Evolutionary conservation across 92 coral and sea anemone species (phyloP).

Genomic region (Pocillopora meandrina): DNA sequence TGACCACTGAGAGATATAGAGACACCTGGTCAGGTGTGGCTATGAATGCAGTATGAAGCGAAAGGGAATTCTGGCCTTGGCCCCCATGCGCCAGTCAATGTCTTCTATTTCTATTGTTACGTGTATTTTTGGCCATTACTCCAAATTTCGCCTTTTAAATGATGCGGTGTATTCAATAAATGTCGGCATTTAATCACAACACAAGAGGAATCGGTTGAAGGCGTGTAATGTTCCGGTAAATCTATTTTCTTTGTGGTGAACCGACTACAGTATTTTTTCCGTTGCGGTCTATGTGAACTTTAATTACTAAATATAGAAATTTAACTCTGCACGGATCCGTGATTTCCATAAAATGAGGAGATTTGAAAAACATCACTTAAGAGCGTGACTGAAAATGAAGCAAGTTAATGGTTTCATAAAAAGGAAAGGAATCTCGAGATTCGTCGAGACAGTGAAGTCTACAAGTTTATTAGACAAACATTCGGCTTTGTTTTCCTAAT

Average conservation of each 20-base stretch:
- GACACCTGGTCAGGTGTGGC: constrained; percentile 35
- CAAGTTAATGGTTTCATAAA: not conserved
- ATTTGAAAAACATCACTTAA: not conserved
- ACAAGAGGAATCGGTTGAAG: constrained; percentile 6
- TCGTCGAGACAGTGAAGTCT: not conserved
- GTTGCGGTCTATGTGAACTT: constrained; percentile 2
- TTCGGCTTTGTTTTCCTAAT: not conserved
- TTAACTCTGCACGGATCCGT: not conserved
- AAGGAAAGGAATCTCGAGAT: not conserved
- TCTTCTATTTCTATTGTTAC: not conserved
- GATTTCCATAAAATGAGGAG: not conserved
- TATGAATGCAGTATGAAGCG: not conserved
- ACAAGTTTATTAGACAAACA: not conserved
- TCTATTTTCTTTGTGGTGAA: not conserved
- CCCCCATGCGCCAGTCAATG: not conserved
- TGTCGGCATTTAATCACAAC: constrained; percentile 1
- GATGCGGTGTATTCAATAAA: constrained; percentile 1
- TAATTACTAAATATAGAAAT: not conserved
- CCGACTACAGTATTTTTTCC: not conserved
- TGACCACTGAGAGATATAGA: not conserved
- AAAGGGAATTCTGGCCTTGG: not conserved
- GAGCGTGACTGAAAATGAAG: not conserved
- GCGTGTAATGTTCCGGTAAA: not conserved
- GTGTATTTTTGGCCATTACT: not conserved
- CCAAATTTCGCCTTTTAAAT: not conserved